Evolutionary conservation across 64 coral and sea anemone species (phyloP), one percentile per base, ranked within the genome.

Genomic region (Acropora tenuis): DNA sequence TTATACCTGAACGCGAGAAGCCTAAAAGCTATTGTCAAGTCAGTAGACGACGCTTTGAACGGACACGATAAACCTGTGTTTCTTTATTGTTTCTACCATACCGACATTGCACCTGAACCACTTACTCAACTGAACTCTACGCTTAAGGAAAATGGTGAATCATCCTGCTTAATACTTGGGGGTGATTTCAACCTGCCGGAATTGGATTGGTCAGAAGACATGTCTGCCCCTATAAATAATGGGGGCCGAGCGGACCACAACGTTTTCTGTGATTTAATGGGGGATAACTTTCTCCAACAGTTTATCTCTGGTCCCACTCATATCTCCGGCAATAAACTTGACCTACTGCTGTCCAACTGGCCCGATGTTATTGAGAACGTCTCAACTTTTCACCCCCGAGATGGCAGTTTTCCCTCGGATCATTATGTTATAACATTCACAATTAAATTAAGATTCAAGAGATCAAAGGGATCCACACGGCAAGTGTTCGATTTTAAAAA

Each of bases 61-160:
- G 50, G 46, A 30, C 80, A 90, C 43, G 68, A 49, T 6, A 90
- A 82, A 47, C 17, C 89, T 48, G 65, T 90, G 20, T 4, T 55
- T 30, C 47, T 90, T 46, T 90, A 90, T 69, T 84, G 68, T 75
- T 92, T 92, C 50, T 92, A 86, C 78, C 90, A 83, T 48, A 82
- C 81, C 76, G 90, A 86, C 40, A 65, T 73, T 67, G 75, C 73
- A 55, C 75, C 78, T 45, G 89, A 90, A 10, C 78, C 89, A 49
- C 66, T 90, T 8, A 58, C n/a, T 16, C 16, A 90, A n/a, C 66
- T 90, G 44, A 90, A 75, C 50, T 61, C 57, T 47, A 57, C 43
- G 7, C 71, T 76, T 41, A 48, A 66, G 30, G 52, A 78, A 50
- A 86, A 74, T 30, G 18, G 12, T 3, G 59, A 63, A 63, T 63